Evolutionary conservation across 2,113 vertebrate genomes (phyloP).

Genomic region (Daubentonia madagascariensis): DNA sequence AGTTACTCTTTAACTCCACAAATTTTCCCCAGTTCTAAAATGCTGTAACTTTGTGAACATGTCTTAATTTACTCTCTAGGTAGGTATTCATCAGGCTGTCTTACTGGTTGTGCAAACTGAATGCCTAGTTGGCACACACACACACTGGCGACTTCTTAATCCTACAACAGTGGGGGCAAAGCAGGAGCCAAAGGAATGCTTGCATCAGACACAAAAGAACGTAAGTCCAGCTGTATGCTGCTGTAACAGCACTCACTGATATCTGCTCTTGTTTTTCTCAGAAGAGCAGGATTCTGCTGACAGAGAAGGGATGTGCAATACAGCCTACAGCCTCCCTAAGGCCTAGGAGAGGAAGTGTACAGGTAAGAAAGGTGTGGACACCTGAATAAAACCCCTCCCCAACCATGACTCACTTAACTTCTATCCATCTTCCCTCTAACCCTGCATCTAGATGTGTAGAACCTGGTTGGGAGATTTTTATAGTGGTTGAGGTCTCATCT

Average conservation of each 20-base stretch:
- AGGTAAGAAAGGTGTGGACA: background rate
- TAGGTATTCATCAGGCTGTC: background rate
- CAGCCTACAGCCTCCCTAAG: background rate
- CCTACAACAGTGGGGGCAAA: background rate
- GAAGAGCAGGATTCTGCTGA: background rate
- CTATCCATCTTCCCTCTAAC: background rate
- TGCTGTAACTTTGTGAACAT: background rate
- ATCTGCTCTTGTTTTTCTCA: background rate
- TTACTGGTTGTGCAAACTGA: background rate
- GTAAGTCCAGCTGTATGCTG: background rate
- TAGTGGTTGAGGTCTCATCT: background rate
- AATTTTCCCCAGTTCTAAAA: constrained; percentile 1
- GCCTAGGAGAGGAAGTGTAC: background rate
- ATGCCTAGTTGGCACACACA: background rate
- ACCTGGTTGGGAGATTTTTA: background rate
- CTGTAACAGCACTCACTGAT: background rate
- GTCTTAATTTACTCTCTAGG: constrained; percentile 19
- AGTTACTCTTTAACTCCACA: background rate
- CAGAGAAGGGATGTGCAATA: background rate
- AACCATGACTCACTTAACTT: background rate
- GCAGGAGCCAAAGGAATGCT: background rate
- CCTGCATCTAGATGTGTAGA: background rate
- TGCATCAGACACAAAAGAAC: background rate
- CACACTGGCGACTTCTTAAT: background rate
- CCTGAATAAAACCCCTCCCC: background rate